Evolutionary conservation across 2,113 vertebrate species (phyloP).

Genomic region (Daboia siamensis): DNA sequence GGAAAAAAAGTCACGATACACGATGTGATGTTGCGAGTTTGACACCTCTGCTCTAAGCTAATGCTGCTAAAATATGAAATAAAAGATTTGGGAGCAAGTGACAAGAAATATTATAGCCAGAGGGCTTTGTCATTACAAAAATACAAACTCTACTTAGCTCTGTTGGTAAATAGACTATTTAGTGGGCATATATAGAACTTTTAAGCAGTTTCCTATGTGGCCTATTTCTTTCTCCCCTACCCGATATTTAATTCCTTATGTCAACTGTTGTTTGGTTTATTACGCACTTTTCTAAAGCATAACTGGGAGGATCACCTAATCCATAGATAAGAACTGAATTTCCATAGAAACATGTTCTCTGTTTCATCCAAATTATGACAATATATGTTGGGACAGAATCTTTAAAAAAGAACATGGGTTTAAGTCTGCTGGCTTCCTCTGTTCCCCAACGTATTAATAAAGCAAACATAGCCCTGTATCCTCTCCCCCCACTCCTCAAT

Average conservation of each 20-base stretch:
- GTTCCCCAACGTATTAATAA: background rate
- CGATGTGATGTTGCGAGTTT: too few relatives aligned
- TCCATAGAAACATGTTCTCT: background rate
- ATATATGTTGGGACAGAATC: background rate
- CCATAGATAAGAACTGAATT: background rate
- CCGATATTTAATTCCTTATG: background rate
- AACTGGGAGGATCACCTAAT: background rate
- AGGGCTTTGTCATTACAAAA: background rate
- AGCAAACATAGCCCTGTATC: background rate
- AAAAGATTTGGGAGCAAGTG: background rate
- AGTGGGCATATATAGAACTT: background rate
- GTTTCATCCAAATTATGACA: background rate
- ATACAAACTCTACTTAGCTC: background rate
- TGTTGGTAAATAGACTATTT: background rate
- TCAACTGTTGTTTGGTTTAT: background rate
- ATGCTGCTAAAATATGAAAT: background rate
- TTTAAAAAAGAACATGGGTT: background rate
- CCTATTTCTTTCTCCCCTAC: too few relatives aligned
- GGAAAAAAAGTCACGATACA: too few relatives aligned
- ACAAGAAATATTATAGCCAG: background rate
- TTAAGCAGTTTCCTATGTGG: background rate
- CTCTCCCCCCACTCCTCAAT: background rate
- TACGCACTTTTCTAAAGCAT: background rate
- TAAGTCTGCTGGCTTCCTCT: background rate
- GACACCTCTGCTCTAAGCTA: background rate